These are phyloP conservation scores for Grammomys surdaster DNA, from an alignment of 2,113 vertebrate species.

Conservation along the genomic window DNA sequence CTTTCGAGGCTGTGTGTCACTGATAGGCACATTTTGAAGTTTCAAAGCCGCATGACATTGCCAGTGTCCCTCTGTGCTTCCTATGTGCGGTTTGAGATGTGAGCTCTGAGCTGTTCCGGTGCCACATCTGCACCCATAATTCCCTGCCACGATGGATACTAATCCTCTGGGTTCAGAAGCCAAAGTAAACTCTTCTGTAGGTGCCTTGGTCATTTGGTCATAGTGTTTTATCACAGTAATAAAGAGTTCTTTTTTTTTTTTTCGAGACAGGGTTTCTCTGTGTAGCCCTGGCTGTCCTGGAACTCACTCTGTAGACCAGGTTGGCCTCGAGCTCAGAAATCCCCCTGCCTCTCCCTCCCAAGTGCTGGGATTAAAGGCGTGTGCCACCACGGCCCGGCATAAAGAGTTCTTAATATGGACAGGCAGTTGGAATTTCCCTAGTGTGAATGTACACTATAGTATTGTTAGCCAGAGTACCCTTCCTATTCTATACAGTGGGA, in stretches of 20 bases:
- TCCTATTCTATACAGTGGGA: neutral
- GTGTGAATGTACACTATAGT: neutral
- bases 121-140: neutral
- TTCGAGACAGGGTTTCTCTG: too few species aligned
- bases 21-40: neutral
- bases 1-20: neutral
- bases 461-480: neutral
- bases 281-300: too few species aligned
- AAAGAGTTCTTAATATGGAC: neutral
- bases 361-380: too few species aligned
- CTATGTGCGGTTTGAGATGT: too few species aligned
- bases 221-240: neutral
- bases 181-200: neutral
- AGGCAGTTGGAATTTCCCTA: neutral
- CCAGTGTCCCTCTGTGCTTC: neutral
- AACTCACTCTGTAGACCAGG: too few species aligned
- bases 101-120: neutral
- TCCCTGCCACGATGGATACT: neutral
- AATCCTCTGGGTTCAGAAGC: neutral
- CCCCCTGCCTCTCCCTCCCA: too few species aligned
- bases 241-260: too few species aligned
- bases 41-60: neutral
- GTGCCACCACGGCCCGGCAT: neutral
- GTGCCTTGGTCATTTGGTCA: neutral
- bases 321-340: too few species aligned